Conservation (phyloP, 2,113 vertebrate species). For the Scomber japonicus region DNA sequence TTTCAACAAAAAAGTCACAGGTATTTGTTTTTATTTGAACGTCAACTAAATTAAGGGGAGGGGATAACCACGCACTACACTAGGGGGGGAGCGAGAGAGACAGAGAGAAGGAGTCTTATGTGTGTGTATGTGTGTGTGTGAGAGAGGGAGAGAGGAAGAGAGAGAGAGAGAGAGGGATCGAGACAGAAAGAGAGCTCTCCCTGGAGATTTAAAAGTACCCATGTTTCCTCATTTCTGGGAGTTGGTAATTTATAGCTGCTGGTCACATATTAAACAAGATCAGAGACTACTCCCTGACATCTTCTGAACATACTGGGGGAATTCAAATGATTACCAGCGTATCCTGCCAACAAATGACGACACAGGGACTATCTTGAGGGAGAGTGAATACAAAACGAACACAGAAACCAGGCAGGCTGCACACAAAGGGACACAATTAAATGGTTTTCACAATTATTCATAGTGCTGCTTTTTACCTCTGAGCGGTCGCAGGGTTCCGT, state of each 20-base stretch:
- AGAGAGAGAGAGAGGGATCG: background rate
- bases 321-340: conserved; percentile 83
- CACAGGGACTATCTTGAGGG: conserved; percentile 76
- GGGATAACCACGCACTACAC: conserved; percentile 58
- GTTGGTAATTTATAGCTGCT: conserved; percentile 85
- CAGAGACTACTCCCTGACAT: conserved; percentile 83
- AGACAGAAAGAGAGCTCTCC: conserved; percentile 64
- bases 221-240: conserved; percentile 82
- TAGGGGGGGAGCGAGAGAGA: conserved; percentile 22
- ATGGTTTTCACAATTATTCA: conserved; percentile 77
- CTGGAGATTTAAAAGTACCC: conserved; percentile 78
- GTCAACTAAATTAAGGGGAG: conserved; percentile 74
- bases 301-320: conserved; percentile 81
- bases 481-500: conserved; percentile 53
- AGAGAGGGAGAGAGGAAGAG: conserved; percentile 8
- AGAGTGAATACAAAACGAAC: conserved; percentile 62
- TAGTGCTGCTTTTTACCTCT: conserved; percentile 63
- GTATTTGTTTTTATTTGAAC: conserved; percentile 79
- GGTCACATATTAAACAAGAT: conserved; percentile 86
- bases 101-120: conserved; percentile 20
- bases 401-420: conserved; percentile 51
- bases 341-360: conserved; percentile 83
- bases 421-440: conserved; percentile 78
- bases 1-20: conserved; percentile 72
- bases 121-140: background rate